A percentile compares a stretch with the other conserved stretches of the same genome.
These are phyloP conservation scores for Drosophila kanapiae DNA, from an alignment of 1,140 invertebrate genomes.

Conservation along the genomic window DNA sequence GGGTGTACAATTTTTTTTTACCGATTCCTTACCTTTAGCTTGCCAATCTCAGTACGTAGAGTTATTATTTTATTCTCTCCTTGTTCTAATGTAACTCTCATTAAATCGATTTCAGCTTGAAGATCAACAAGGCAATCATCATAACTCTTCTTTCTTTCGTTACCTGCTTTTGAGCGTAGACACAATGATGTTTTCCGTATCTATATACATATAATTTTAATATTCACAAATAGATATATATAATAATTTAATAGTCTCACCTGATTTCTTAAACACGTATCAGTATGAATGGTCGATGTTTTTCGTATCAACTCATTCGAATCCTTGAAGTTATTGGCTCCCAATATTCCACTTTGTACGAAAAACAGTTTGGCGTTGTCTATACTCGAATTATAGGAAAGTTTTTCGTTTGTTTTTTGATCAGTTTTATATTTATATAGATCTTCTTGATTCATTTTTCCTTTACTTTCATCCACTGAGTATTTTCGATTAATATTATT, in stretches of 20 bases:
- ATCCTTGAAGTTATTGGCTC: slow-evolving; percentile 21
- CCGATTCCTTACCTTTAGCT: slow-evolving; percentile 43
- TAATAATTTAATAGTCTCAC: slow-evolving; percentile 6
- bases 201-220: slow-evolving; percentile 11
- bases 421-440: background rate
- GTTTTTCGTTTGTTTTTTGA: background rate
- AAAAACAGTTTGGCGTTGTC: slow-evolving; percentile 51
- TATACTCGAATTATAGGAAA: slow-evolving; percentile 19
- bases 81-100: slow-evolving; percentile 30
- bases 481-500: background rate
- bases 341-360: slow-evolving; percentile 48
- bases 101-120: slow-evolving; percentile 25
- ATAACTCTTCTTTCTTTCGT: slow-evolving; percentile 4
- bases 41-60: slow-evolving; percentile 49
- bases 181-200: slow-evolving; percentile 50
- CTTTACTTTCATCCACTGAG: background rate
- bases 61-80: slow-evolving; percentile 58
- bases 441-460: background rate
- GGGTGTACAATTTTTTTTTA: no score
- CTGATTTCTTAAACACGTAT: slow-evolving; percentile 31
- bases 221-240: no score
- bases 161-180: slow-evolving; percentile 25
- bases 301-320: slow-evolving; percentile 46
- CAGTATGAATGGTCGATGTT: slow-evolving; percentile 53
- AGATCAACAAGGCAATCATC: slow-evolving; percentile 32